Percentiles rank a stretch among this genome's conserved stretches.
These are phyloP conservation scores for Drosophila baimaii DNA, from an alignment of 1,140 invertebrate species.

Conservation along the genomic window DNA sequence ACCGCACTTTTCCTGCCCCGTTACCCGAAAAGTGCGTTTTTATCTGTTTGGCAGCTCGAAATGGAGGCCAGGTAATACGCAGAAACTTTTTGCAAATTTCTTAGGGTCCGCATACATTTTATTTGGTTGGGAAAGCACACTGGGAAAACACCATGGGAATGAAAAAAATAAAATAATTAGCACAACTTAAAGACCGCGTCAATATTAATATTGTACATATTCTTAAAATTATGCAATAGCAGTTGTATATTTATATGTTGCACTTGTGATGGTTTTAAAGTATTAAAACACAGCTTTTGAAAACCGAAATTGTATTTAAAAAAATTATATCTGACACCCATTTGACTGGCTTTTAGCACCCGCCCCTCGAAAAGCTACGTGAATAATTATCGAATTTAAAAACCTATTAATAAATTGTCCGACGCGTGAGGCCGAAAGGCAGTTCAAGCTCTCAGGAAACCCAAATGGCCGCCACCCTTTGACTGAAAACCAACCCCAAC, in stretches of 20 bases:
- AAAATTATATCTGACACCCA: conserved; percentile 15
- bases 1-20: conserved; percentile 2
- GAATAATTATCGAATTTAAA: conserved; percentile 13
- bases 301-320: conserved; percentile 3
- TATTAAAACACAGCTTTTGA: not conserved
- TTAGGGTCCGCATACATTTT: conserved; percentile 26
- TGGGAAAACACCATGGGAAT: not conserved
- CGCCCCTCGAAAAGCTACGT: not conserved
- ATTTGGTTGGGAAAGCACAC: not conserved
- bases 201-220: too few species aligned
- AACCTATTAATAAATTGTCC: conserved; percentile 36
- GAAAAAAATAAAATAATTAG: not conserved
- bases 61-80: conserved; percentile 21
- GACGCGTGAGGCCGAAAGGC: conserved; percentile 24
- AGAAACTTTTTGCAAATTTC: conserved; percentile 43
- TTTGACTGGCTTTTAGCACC: not conserved
- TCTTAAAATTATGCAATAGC: too few species aligned
- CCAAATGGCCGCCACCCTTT: not conserved
- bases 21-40: conserved; percentile 69
- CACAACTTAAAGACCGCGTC: too few species aligned
- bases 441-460: conserved; percentile 42
- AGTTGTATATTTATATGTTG: too few species aligned
- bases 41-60: conserved; percentile 71
- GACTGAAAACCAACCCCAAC: not conserved
- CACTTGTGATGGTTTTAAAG: too few species aligned